These are phyloP conservation scores for Gonocerus acuteangulatus DNA, from an alignment of 2,888 invertebrate species.

Conservation along the genomic window DNA sequence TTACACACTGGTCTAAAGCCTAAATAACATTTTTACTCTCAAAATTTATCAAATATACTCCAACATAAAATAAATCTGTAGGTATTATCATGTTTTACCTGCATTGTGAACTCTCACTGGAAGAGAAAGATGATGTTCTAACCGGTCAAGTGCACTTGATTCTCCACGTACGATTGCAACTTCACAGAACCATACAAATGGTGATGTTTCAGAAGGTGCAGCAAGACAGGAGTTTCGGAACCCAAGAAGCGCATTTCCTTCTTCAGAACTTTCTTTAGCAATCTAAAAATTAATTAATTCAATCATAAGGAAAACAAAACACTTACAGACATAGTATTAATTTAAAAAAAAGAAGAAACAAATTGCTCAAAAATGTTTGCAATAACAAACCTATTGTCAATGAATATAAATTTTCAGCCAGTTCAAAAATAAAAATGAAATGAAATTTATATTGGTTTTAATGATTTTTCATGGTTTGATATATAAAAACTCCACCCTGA, in stretches of 20 bases:
- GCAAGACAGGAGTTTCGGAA: slow-evolving; percentile 72
- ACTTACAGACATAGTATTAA: too few species aligned
- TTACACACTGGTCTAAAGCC: too few species aligned
- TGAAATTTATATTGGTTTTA: too few species aligned
- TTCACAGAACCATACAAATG: slow-evolving; percentile 91
- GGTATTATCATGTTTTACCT: too few species aligned
- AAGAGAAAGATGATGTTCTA: slow-evolving; percentile 76
- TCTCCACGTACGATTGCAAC: slow-evolving; percentile 40
- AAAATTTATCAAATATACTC: too few species aligned
- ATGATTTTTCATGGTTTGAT: too few species aligned
- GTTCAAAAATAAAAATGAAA: too few species aligned
- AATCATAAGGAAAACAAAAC: too few species aligned
- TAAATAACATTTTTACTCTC: too few species aligned
- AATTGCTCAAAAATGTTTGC: not conserved
- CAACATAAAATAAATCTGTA: too few species aligned
- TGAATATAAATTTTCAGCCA: not conserved
- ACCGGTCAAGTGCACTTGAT: slow-evolving; percentile 46
- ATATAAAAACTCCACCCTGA: too few species aligned
- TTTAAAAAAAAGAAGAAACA: too few species aligned
- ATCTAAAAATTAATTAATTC: slow-evolving; percentile 36
- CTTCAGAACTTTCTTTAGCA: slow-evolving; percentile 40
- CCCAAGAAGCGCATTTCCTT: slow-evolving; percentile 57
- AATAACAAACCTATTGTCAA: not conserved
- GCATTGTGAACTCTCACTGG: slow-evolving; percentile 81
- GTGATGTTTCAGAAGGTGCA: slow-evolving; percentile 73